phyloP scores from a whole-genome alignment of 2,113 vertebrate genomes.

The Amazona guildingii region DNA sequence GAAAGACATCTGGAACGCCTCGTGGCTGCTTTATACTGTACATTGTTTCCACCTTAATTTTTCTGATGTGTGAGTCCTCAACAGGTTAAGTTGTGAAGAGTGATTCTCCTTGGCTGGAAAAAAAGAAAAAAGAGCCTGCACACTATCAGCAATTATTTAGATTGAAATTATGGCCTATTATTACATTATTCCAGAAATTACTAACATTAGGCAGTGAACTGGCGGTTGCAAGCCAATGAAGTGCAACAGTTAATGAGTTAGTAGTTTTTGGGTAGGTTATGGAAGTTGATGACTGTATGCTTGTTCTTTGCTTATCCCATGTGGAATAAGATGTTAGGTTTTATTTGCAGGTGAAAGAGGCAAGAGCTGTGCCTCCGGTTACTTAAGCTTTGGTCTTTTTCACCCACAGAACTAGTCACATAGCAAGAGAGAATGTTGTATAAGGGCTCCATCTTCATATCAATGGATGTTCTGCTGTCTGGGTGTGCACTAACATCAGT shows the following conservation, averaged over 20 bases:
- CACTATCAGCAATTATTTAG: background rate
- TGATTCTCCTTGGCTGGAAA: background rate
- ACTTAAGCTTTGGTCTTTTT: background rate
- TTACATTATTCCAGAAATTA: background rate
- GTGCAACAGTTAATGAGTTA: background rate
- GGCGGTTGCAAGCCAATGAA: background rate
- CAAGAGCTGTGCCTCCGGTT: background rate
- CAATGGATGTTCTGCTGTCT: background rate
- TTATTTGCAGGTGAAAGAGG: background rate
- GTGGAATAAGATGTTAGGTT: background rate
- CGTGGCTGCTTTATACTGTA: background rate
- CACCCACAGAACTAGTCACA: background rate
- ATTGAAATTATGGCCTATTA: background rate
- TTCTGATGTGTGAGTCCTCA: background rate
- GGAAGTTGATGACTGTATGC: fast-evolving
- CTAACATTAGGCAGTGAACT: background rate
- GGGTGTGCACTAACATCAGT: background rate
- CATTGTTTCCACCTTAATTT: slow-evolving; percentile 8
- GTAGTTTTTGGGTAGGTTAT: background rate
- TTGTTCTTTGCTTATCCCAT: background rate
- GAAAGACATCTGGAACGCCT: slow-evolving; percentile 8
- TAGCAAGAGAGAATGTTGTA: background rate
- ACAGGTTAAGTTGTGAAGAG: background rate
- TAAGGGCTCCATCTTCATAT: fast-evolving
- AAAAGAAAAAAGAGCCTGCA: background rate